Evolutionary conservation across 92 coral and sea anemone genomes (phyloP).

Genomic region (Siderastrea siderea): DNA sequence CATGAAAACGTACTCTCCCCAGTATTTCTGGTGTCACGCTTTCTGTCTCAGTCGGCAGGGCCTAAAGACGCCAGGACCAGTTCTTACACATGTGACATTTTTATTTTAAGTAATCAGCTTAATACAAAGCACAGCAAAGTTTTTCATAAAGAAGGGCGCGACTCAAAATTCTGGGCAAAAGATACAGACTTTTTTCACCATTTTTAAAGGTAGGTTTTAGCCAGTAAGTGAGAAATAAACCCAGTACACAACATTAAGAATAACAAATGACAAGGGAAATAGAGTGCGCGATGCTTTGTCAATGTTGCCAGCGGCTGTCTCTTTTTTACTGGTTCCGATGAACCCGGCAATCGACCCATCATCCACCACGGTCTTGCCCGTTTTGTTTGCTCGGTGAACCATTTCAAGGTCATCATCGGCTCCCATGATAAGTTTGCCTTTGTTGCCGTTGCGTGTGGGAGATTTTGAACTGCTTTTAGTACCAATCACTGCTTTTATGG

Average conservation of each 20-base stretch:
- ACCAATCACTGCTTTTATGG: constrained; percentile 5
- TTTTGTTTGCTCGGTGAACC: constrained; percentile 11
- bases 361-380: not conserved
- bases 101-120: too few relatives aligned
- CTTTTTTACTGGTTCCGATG: not conserved
- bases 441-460: not conserved
- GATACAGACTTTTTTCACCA: too few relatives aligned
- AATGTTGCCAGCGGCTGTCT: too few relatives aligned
- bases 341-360: not conserved
- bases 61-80: too few relatives aligned
- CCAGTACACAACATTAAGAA: constrained; percentile 52
- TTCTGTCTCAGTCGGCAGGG: too few relatives aligned
- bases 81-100: too few relatives aligned
- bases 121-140: too few relatives aligned
- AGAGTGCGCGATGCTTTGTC: too few relatives aligned
- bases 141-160: too few relatives aligned
- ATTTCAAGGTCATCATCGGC: constrained; percentile 14
- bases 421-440: not conserved
- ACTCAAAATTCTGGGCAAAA: too few relatives aligned
- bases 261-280: not conserved
- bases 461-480: not conserved
- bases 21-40: too few relatives aligned
- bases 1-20: too few relatives aligned
- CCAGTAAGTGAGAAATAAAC: not conserved
- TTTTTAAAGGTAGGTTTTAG: not conserved